Conservation (phyloP, 2,113 vertebrate genomes). For the Anser brachyrhynchus region DNA sequence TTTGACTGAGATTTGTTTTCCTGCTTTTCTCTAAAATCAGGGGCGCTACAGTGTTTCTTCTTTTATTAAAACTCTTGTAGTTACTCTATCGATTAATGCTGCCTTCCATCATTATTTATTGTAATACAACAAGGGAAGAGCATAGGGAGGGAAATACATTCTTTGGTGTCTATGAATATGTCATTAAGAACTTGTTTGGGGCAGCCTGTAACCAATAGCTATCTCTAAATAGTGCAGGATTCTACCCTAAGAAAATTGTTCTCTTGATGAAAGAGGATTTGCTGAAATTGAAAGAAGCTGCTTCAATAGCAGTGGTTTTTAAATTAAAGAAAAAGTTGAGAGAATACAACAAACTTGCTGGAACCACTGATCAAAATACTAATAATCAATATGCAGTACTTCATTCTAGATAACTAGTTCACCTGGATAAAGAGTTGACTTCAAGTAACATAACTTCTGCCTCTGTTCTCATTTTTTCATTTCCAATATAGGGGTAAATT, state of each 20-base stretch:
- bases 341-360: not conserved
- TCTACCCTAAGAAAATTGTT: not conserved
- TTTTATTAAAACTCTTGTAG: not conserved
- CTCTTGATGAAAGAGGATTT: not conserved
- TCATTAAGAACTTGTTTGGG: not conserved
- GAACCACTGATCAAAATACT: not conserved
- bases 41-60: accelerated
- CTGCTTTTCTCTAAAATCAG: not conserved
- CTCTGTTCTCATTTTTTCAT: not conserved
- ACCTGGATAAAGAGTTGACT: not conserved
- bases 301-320: not conserved
- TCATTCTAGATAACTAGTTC: not conserved
- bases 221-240: not conserved
- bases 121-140: not conserved
- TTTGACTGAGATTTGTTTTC: not conserved
- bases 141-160: not conserved
- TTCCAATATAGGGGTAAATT: not conserved
- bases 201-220: not conserved
- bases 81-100: not conserved
- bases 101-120: not conserved
- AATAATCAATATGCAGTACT: not conserved
- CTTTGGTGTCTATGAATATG: not conserved
- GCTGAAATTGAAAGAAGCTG: not conserved
- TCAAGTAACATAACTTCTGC: not conserved
- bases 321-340: not conserved